Conservation (phyloP, 1,140 invertebrate species). For the Globodera ellingtonae region DNA sequence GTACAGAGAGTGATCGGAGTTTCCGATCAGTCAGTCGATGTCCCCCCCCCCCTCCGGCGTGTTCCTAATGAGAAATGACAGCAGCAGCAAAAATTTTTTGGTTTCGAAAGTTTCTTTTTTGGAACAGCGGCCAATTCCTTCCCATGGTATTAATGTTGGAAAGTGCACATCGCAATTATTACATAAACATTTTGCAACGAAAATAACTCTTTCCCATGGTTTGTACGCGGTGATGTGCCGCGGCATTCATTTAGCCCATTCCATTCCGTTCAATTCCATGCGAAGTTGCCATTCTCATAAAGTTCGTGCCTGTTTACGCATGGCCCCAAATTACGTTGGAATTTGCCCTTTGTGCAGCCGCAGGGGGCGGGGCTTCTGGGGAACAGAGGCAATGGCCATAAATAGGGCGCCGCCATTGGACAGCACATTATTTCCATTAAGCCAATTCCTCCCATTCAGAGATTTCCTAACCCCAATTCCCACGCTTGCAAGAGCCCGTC, state of each 20-base stretch:
- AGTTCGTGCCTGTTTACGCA: no score
- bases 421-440: not conserved
- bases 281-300: not conserved
- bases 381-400: not conserved
- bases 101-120: not conserved
- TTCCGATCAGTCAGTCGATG: not conserved
- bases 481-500: no score
- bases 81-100: not conserved
- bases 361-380: not conserved
- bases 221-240: no score
- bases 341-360: not conserved
- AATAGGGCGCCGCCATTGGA: not conserved
- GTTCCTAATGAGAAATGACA: not conserved
- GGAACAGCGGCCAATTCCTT: not conserved
- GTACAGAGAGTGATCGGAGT: not conserved
- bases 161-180: not conserved
- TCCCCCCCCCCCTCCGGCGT: no score
- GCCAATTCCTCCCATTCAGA: not conserved
- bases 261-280: no score
- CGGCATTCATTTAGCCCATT: no score
- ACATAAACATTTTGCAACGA: not conserved
- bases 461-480: not conserved
- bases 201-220: not conserved
- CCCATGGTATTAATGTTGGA: not conserved
- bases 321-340: not conserved